Conservation (phyloP, 2,113 vertebrate genomes). For the Mobula birostris region DNA sequence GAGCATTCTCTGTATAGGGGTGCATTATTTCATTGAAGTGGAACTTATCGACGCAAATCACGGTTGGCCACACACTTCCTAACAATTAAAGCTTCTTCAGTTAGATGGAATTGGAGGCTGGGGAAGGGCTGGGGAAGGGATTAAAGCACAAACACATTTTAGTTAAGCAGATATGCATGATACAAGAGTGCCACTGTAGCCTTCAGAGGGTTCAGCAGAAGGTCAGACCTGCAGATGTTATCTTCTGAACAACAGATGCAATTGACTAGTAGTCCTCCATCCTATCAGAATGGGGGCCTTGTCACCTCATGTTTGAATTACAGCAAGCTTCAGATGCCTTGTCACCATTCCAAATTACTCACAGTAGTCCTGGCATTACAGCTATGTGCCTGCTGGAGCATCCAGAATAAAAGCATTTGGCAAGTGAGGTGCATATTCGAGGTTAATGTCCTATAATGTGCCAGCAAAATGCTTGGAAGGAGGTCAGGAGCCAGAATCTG, state of each 20-base stretch:
- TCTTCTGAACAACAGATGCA: constrained; percentile 30
- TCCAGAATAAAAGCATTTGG: constrained; percentile 11
- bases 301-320: not conserved
- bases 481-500: not conserved
- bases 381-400: not conserved
- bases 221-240: constrained; percentile 32
- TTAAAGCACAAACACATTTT: constrained; percentile 7
- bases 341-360: constrained; percentile 24
- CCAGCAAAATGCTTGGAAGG: not conserved
- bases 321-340: constrained; percentile 11
- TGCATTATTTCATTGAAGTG: not conserved
- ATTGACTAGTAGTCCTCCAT: constrained; percentile 29
- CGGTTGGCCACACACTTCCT: not conserved
- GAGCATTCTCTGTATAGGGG: not conserved
- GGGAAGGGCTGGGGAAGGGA: not conserved
- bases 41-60: not conserved
- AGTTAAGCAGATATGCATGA: constrained; percentile 8
- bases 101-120: not conserved
- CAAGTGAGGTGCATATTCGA: not conserved
- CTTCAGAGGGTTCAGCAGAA: constrained; percentile 11
- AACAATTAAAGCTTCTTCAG: constrained; percentile 26
- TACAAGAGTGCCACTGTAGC: constrained; percentile 14
- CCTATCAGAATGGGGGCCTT: not conserved
- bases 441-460: not conserved
- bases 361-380: not conserved